phyloP scores from a whole-genome alignment of 2,888 invertebrate species.

The Chironomus tentans region DNA sequence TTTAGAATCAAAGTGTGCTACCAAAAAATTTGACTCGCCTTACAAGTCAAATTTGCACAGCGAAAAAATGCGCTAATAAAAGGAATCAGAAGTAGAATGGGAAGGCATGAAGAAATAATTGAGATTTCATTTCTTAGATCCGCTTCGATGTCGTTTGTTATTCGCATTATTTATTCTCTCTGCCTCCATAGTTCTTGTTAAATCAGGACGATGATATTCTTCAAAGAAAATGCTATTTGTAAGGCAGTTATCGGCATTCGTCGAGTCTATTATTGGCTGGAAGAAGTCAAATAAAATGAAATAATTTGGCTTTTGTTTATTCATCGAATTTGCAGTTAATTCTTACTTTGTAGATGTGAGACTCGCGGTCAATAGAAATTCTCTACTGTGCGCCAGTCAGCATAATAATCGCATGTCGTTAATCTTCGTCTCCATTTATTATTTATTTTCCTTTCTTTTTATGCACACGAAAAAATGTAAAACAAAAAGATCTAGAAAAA shows the following conservation, averaged over 20 bases:
- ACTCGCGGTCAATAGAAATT: neutral
- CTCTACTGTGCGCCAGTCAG: neutral
- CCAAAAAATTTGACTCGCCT: too few species aligned
- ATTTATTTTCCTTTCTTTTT: neutral
- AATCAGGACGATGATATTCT: too few species aligned
- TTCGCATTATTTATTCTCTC: neutral
- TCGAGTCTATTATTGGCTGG: neutral
- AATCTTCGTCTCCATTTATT: neutral
- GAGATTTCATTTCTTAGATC: neutral
- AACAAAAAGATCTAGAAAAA: too few species aligned
- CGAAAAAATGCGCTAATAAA: too few species aligned
- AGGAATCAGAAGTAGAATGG: too few species aligned
- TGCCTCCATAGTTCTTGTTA: neutral
- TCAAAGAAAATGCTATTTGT: neutral
- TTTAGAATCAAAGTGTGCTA: too few species aligned
- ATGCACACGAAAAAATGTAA: too few species aligned
- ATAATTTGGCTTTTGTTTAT: neutral
- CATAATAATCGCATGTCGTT: neutral
- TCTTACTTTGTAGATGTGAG: neutral
- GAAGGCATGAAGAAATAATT: neutral
- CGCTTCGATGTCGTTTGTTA: neutral
- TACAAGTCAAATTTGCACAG: too few species aligned
- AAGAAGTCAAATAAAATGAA: neutral
- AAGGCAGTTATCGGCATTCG: neutral
- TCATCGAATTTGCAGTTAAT: neutral